Percentiles rank a stretch among this genome's conserved stretches.
phyloP scores from a whole-genome alignment of 2,888 invertebrate species.

The Drosophila aldrichi region DNA sequence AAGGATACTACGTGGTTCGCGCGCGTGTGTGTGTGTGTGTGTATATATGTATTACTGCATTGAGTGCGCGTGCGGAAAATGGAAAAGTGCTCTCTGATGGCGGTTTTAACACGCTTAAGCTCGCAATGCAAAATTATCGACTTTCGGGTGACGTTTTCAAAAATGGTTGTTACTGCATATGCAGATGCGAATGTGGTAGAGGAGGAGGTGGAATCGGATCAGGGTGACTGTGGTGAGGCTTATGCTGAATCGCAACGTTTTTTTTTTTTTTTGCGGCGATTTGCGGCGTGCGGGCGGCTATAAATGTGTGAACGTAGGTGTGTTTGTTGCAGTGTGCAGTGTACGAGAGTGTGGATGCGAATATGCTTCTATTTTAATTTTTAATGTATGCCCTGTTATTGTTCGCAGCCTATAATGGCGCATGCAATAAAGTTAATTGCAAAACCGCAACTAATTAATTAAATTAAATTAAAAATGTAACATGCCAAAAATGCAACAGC shows the following conservation, averaged over 20 bases:
- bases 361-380: slow-evolving; percentile 70
- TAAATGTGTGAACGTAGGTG: slow-evolving; percentile 39
- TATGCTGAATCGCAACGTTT: slow-evolving; percentile 52
- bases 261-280: slow-evolving; percentile 11
- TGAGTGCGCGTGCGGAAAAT: slow-evolving; percentile 20
- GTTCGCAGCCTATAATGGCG: slow-evolving; percentile 70
- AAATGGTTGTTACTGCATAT: slow-evolving; percentile 30
- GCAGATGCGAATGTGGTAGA: slow-evolving; percentile 14
- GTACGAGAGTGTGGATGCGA: slow-evolving; percentile 36
- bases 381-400: slow-evolving; percentile 70
- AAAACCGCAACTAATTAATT: slow-evolving; percentile 85
- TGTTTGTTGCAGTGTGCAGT: slow-evolving; percentile 23
- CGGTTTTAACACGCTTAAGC: slow-evolving; percentile 69
- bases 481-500: slow-evolving; percentile 75
- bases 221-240: slow-evolving; percentile 52
- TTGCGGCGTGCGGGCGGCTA: slow-evolving; percentile 27
- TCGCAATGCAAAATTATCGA: slow-evolving; percentile 73
- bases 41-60: slow-evolving; percentile 17
- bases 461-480: slow-evolving; percentile 82
- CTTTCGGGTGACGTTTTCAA: slow-evolving; percentile 69
- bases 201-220: slow-evolving; percentile 7
- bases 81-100: slow-evolving; percentile 62
- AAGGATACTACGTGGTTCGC: not conserved
- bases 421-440: slow-evolving; percentile 84
- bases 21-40: not conserved